A percentile compares a stretch with the other conserved stretches of the same genome.
Conservation (phyloP, 2,797 vertebrate genomes). For the Podarcis lilfordi region DNA sequence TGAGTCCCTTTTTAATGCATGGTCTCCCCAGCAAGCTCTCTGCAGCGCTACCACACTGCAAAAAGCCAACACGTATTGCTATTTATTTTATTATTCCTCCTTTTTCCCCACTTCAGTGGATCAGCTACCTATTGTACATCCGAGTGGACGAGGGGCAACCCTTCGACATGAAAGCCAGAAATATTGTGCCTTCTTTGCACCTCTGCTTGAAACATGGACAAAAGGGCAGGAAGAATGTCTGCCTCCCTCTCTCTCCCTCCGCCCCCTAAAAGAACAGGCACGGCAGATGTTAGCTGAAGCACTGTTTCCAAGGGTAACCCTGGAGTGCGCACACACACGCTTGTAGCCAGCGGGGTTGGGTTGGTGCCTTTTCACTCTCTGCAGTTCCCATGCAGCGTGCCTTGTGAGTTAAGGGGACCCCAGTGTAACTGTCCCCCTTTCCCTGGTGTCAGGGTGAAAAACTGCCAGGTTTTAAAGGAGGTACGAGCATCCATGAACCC, state of each 20-base stretch:
- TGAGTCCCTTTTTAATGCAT: too few relatives aligned
- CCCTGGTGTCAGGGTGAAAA: not conserved
- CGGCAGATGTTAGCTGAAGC: conserved; percentile 9
- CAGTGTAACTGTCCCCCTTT: not conserved
- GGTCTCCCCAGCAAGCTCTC: too few relatives aligned
- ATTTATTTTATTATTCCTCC: not conserved
- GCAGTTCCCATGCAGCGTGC: conserved; percentile 14
- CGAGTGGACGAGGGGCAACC: not conserved
- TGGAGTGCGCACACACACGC: conserved; percentile 15
- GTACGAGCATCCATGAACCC: not conserved
- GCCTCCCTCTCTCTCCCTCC: not conserved
- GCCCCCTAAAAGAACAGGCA: not conserved
- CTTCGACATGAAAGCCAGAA: not conserved
- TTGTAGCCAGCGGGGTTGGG: conserved; percentile 23
- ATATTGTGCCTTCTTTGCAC: conserved; percentile 1
- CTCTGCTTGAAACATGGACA: conserved; percentile 13
- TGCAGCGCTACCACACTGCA: too few relatives aligned
- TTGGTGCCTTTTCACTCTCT: conserved; percentile 10
- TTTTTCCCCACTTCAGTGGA: not conserved
- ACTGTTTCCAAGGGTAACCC: conserved; percentile 17
- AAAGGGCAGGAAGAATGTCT: conserved; percentile 19
- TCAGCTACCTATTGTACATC: not conserved
- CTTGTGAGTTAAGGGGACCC: not conserved
- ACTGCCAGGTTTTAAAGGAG: not conserved
- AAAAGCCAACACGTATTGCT: too few relatives aligned